A percentile compares a stretch with the other conserved stretches of the same genome.
Evolutionary conservation across 1,140 invertebrate species (phyloP).

Genomic region (Yoshiicerus persimilis): DNA sequence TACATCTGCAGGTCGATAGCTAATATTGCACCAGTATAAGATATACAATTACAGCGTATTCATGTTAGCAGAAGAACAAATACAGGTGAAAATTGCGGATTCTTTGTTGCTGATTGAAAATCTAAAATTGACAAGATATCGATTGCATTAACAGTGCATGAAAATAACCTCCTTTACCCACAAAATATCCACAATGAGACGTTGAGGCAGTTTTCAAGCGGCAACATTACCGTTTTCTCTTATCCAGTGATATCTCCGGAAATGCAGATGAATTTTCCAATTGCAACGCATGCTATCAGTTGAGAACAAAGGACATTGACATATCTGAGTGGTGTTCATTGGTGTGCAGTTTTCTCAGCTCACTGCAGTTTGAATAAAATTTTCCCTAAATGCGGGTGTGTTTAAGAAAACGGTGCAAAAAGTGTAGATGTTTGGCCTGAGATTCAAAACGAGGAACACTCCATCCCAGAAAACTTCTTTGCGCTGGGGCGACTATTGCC

Average conservation of each 20-base stretch:
- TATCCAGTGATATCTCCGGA: too few relatives aligned
- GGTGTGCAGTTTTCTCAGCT: background rate
- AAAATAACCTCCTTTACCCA: too few relatives aligned
- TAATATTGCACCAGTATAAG: background rate
- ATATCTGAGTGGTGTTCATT: background rate
- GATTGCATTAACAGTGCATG: too few relatives aligned
- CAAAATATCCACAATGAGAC: too few relatives aligned
- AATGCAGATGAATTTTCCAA: background rate
- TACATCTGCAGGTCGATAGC: background rate
- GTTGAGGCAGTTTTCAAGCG: too few relatives aligned
- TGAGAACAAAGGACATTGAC: background rate
- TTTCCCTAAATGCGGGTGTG: constrained; percentile 34
- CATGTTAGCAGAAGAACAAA: too few relatives aligned
- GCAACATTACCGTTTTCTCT: background rate
- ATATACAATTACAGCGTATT: too few relatives aligned
- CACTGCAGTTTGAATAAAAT: background rate
- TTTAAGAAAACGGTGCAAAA: constrained; percentile 36
- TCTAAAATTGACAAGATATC: too few relatives aligned
- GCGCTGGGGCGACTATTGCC: constrained; percentile 88
- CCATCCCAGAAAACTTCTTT: constrained; percentile 92
- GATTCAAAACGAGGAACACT: constrained; percentile 90
- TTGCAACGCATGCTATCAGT: background rate
- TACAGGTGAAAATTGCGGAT: too few relatives aligned
- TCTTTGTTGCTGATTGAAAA: too few relatives aligned
- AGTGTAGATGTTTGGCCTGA: constrained; percentile 84